Evolutionary conservation across 1,140 invertebrate genomes (phyloP), one percentile per base, ranked within the genome.

Genomic region (Mya arenaria): DNA sequence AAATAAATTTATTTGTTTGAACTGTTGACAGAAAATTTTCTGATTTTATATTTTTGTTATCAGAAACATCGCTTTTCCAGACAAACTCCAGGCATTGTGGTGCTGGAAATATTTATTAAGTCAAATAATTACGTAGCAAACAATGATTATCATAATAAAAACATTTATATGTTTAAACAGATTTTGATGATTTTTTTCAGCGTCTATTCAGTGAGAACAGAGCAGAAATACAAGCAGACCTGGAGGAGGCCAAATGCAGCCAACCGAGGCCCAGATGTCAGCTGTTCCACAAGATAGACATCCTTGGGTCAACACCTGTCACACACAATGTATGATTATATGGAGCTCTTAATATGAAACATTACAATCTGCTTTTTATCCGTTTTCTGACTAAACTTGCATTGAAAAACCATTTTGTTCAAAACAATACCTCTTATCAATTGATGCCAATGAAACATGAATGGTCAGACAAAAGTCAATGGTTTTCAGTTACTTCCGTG

Each of bases 201-300:
- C 86, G 87, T 69, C 86, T 89, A 8, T 93, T 92, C 85, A 74
- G 85, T 36, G 79, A 85, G 32, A 93, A 93, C 69, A 72, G 91
- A 75, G 66, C 83, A 44, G 71, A 89, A 19, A 90, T 93, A 25
- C 87, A 88, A 28, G 86, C 90, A 78, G 84, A 90, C 55, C 36
- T 89, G 19, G 86, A 88, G 23, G 62, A 87, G 41, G 85, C 88
- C 52, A 83, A 84, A 34, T 73, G 82, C 13, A 87, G 79, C 79
- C 60, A 87, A 39, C 84, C 86, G 19, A 73, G 82, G 30, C 86
- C 88, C 55, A 82, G 82, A 4, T 72, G 82, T n/a, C 89, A 89
- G 44, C 77, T 83, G n/a, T 80, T 92, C 1, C 84, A 86, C 34
- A 80, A 87, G 23, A 88, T 88, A 37, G 90, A 92, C 75, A 89